Percentiles rank a stretch among this genome's conserved stretches.
phyloP scores from a whole-genome alignment of 2,113 vertebrate genomes.

The Colius striatus region DNA sequence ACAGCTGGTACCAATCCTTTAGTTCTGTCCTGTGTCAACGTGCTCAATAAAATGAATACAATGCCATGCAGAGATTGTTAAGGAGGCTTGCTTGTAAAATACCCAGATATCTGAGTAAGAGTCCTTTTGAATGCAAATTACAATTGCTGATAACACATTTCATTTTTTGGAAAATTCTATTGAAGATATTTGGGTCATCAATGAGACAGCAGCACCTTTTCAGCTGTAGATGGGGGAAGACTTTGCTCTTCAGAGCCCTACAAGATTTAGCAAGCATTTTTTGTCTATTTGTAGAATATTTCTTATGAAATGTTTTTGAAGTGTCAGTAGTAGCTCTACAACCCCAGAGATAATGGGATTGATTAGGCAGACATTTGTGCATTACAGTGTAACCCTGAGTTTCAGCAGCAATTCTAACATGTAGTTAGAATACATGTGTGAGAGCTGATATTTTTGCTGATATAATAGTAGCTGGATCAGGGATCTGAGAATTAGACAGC shows the following conservation, averaged over 20 bases:
- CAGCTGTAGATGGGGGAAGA: background rate
- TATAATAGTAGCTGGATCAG: background rate
- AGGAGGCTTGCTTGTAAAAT: background rate
- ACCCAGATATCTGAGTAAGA: background rate
- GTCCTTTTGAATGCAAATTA: background rate
- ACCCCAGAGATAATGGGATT: background rate
- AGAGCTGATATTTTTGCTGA: background rate
- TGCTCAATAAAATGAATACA: background rate
- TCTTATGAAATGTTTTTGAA: background rate
- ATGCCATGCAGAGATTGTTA: background rate
- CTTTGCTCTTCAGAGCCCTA: background rate
- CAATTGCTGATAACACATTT: background rate
- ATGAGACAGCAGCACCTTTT: background rate
- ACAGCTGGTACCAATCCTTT: background rate
- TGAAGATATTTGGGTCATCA: background rate
- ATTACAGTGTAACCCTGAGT: background rate
- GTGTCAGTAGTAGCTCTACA: background rate
- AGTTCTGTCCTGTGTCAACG: background rate
- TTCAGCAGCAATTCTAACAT: background rate
- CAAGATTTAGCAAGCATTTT: background rate
- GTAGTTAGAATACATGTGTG: background rate
- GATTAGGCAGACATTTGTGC: background rate
- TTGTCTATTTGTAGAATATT: background rate
- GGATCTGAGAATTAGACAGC: background rate
- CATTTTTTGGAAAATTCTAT: background rate